Conservation (phyloP, 2,113 vertebrate species). For the Labrus mixtus region DNA sequence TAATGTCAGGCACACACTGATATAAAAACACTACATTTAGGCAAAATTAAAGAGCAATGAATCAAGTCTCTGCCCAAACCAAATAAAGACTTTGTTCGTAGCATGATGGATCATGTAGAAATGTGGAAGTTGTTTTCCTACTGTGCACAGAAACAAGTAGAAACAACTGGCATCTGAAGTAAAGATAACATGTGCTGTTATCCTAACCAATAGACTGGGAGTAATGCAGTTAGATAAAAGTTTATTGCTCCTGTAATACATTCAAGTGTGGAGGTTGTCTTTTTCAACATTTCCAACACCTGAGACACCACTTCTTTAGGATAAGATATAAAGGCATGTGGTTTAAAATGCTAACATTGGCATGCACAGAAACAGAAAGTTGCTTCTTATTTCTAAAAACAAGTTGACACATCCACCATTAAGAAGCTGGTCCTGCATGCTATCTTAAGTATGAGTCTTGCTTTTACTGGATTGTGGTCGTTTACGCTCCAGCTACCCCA, state of each 20-base stretch:
- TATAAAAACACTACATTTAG: background rate
- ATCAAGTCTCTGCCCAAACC: constrained; percentile 16
- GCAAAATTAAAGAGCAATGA: constrained; percentile 11
- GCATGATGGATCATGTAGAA: constrained; percentile 11
- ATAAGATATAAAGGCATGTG: no score
- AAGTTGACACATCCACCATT: no score
- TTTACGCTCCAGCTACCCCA: no score
- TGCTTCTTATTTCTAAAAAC: no score
- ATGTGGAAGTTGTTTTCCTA: constrained; percentile 19
- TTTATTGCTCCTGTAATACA: background rate
- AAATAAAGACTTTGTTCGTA: constrained; percentile 17
- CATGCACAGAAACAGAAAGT: no score
- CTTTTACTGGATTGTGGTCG: no score
- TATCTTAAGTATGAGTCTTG: no score
- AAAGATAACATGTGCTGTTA: constrained; percentile 1
- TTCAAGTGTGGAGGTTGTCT: no score
- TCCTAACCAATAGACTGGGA: background rate
- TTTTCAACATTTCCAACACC: no score
- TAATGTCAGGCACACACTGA: background rate
- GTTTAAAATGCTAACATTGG: no score
- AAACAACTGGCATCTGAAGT: constrained; percentile 1
- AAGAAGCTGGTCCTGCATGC: no score
- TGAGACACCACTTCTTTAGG: no score
- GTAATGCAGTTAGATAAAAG: background rate
- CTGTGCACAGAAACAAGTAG: background rate